phyloP scores from a whole-genome alignment of 2,113 vertebrate species.

The Toxostoma redivivum region DNA sequence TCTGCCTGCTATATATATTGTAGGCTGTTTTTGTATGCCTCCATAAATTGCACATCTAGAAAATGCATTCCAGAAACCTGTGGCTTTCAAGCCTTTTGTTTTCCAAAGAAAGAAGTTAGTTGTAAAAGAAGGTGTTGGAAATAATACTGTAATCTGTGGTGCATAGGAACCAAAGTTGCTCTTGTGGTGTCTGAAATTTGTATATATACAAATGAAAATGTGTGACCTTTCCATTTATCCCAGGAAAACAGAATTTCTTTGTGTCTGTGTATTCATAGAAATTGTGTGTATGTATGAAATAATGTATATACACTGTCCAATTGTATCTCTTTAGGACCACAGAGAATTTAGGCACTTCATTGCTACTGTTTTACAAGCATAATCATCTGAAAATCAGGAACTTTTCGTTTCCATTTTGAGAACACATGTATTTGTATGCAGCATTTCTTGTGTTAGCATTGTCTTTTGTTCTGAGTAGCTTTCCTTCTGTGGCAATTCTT shows the following conservation, averaged over 20 bases:
- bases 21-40: background rate
- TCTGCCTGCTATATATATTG: background rate
- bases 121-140: background rate
- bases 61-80: background rate
- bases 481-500: background rate
- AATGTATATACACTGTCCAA: background rate
- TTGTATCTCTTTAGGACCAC: background rate
- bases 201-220: background rate
- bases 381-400: background rate
- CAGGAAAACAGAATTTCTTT: background rate
- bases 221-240: background rate
- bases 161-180: background rate
- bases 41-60: background rate
- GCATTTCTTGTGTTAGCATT: background rate
- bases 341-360: background rate
- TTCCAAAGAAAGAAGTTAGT: background rate
- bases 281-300: background rate
- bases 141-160: background rate
- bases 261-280: background rate
- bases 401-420: background rate
- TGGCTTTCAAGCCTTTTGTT: background rate
- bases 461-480: background rate
- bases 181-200: background rate
- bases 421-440: background rate
- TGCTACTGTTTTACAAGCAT: background rate